Evolutionary conservation across 1,140 invertebrate species (phyloP).

Genomic region (Sycophaga agraensis): DNA sequence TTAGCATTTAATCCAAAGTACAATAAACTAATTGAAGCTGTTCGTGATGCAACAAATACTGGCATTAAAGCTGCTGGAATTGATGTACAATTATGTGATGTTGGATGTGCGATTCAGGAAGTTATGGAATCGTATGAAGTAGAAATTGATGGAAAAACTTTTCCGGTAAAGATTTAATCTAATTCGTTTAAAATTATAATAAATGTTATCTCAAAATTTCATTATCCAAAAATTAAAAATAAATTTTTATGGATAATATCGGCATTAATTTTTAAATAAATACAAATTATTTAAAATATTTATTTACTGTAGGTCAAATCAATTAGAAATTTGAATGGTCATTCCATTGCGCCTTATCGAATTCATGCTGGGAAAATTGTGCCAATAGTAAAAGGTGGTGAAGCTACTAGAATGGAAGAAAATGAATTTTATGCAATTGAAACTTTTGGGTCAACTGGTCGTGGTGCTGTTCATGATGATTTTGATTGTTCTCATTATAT

Average conservation of each 20-base stretch:
- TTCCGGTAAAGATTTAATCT: constrained; percentile 61
- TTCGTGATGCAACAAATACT: constrained; percentile 96
- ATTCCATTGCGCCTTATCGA: constrained; percentile 95
- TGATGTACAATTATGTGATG: constrained; percentile 95
- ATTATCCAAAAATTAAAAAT: too few species aligned
- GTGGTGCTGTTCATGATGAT: constrained; percentile 96
- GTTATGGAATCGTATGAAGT: constrained; percentile 99
- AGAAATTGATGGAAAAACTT: constrained; percentile 95
- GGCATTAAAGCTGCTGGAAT: constrained; percentile 95
- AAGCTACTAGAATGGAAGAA: constrained; percentile 97
- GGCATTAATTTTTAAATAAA: background rate
- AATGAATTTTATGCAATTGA: constrained; percentile 99
- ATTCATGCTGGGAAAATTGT: constrained; percentile 99
- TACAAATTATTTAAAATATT: background rate
- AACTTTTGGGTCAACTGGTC: constrained; percentile 98
- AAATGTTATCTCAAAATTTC: too few species aligned
- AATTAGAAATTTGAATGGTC: constrained; percentile 97
- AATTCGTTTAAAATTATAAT: constrained; percentile 41
- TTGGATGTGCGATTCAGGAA: constrained; percentile 97
- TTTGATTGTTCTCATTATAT: constrained; percentile 99
- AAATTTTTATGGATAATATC: too few species aligned
- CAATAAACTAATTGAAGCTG: constrained; percentile 92
- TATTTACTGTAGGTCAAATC: constrained; percentile 73
- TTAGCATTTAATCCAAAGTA: constrained; percentile 96
- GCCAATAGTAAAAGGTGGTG: constrained; percentile 98